phyloP scores from a whole-genome alignment of 2,113 vertebrate genomes.

The Megaceryle maxima region DNA sequence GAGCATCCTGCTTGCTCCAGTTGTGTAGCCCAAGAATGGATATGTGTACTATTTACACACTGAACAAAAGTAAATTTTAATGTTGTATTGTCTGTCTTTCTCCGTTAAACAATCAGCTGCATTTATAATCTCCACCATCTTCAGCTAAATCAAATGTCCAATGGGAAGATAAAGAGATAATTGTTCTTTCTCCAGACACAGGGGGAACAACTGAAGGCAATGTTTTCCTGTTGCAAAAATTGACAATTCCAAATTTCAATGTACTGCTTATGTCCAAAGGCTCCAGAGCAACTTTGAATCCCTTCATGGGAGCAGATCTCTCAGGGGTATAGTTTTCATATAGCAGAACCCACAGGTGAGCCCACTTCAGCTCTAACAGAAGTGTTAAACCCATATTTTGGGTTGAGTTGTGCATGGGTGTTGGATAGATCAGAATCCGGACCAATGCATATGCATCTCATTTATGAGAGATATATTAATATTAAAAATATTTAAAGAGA shows the following conservation, averaged over 20 bases:
- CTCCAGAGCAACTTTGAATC: not conserved
- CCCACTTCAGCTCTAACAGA: not conserved
- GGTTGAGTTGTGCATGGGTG: not conserved
- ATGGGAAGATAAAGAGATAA: not conserved
- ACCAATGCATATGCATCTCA: not conserved
- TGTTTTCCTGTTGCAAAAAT: not conserved
- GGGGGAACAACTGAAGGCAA: not conserved
- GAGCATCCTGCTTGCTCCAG: not conserved
- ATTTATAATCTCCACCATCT: not conserved
- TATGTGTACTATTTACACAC: not conserved
- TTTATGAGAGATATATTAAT: not conserved
- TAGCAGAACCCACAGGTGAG: not conserved
- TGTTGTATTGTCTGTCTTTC: not conserved
- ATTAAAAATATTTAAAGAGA: not conserved
- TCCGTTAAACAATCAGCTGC: not conserved
- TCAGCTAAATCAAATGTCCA: not conserved
- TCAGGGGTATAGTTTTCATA: not conserved
- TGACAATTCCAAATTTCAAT: not conserved
- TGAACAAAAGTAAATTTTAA: not conserved
- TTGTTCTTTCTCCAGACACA: not conserved
- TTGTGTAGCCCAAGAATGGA: not conserved
- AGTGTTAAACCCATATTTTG: not conserved
- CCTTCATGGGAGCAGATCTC: not conserved
- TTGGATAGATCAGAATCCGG: not conserved
- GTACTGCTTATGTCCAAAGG: not conserved